Evolutionary conservation across 2,888 invertebrate species (phyloP), one percentile per base, ranked within the genome.

Genomic region (Andricus curvator): DNA sequence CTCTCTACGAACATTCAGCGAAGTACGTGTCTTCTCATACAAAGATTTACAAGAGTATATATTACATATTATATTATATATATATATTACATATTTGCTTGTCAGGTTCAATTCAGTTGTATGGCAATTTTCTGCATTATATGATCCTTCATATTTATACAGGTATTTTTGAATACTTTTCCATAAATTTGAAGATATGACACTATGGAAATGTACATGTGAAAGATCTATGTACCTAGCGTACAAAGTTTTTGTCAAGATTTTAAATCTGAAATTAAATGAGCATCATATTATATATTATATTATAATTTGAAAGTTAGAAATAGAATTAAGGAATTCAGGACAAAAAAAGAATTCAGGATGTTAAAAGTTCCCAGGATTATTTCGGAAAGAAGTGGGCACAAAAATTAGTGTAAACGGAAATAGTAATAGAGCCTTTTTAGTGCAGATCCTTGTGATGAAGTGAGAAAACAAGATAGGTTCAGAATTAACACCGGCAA

Each of bases 401-500:
- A n/a, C 2, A 62, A 13, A 62, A 25, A 62, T 62, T 15, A 62
- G 4, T 13, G 62, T 62, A 22, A 22, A 15, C 25, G 22, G 11
- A 20, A 33, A 33, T 4, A 13, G n/a, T 33, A 74, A 74, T 74
- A 56, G 33, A 70, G 51, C 48, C 9, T 29, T 70, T 51, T 33
- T 0, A 44, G 22, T 20, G 44, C 17, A 51, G 29, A 15, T 13
- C n/a, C 51, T 74, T n/a, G 33, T 17, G 48, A 56, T 33, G 33
- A 74, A 74, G 33, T 74, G 74, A 70, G 48, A n/a, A 56, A 74
- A 74, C 29, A 48, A 74, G 74, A 56, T 51, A 56, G 33, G n/a
- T 74, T 33, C 56, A 29, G 33, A 56, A 74, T 74, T 74, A 74
- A 51, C 74, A 33, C 17, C 13, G 20, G n/a, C 74, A 74, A 56